Conservation (phyloP, 2,797 vertebrate genomes). For the Natrix natrix region DNA sequence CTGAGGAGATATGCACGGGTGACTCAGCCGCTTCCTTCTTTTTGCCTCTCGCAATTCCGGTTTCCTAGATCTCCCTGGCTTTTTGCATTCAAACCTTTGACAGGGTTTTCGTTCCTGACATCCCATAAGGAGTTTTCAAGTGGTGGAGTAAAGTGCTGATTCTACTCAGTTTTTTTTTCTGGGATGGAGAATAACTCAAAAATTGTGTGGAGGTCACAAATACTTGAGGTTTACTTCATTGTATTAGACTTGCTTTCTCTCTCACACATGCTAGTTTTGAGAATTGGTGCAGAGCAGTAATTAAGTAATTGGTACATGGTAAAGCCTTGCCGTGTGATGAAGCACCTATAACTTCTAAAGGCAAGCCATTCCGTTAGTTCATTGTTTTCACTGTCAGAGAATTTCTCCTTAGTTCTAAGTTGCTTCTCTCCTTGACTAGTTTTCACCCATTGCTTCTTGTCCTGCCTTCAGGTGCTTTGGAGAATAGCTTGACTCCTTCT, state of each 20-base stretch:
- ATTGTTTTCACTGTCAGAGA: too few species aligned
- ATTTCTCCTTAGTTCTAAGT: too few species aligned
- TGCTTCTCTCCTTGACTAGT: too few species aligned
- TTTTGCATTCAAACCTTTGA: conserved; percentile 41
- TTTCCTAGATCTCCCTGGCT: conserved; percentile 28
- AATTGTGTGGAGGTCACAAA: conserved; percentile 18
- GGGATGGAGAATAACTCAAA: conserved; percentile 38
- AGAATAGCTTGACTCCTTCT: too few species aligned
- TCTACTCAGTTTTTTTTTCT: conserved; percentile 28
- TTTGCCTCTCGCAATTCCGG: conserved; percentile 50
- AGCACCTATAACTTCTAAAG: too few species aligned
- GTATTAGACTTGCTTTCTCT: background rate
- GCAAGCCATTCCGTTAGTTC: too few species aligned
- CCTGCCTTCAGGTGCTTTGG: too few species aligned
- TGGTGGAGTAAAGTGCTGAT: background rate
- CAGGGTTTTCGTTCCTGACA: conserved; percentile 34
- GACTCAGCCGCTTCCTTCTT: conserved; percentile 49
- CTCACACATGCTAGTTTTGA: background rate
- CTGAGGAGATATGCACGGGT: conserved; percentile 31
- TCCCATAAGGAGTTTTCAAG: conserved; percentile 44
- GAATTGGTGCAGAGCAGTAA: background rate
- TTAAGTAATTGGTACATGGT: background rate
- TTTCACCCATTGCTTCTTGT: too few species aligned
- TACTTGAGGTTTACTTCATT: conserved; percentile 21
- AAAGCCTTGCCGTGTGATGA: too few species aligned